Conservation (phyloP, 2,113 vertebrate species). For the Oreochromis spilurus region DNA sequence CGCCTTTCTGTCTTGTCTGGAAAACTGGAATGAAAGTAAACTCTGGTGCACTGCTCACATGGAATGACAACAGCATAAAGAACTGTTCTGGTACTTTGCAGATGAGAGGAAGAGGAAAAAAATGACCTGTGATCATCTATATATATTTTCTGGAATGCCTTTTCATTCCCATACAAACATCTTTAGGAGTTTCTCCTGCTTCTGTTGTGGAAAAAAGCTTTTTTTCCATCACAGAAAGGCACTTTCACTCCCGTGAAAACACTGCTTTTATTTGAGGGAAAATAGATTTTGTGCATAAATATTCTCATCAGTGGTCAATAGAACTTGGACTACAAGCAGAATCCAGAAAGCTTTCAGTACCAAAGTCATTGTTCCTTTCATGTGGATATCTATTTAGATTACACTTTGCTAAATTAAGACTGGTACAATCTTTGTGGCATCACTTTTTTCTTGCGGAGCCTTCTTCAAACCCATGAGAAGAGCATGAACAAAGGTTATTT, state of each 20-base stretch:
- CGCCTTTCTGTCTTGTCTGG: background rate
- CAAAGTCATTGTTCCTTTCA: background rate
- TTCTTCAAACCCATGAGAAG: background rate
- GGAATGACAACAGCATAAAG: background rate
- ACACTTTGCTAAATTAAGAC: background rate
- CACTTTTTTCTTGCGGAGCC: background rate
- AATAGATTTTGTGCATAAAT: background rate
- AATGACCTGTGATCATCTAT: background rate
- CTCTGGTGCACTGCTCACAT: slow-evolving; percentile 4
- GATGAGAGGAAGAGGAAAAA: slow-evolving; percentile 1
- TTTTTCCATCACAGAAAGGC: slow-evolving; percentile 43
- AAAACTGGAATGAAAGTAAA: slow-evolving; percentile 5
- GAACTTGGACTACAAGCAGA: background rate
- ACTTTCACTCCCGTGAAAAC: slow-evolving; percentile 43
- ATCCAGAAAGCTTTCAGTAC: background rate
- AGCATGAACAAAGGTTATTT: background rate
- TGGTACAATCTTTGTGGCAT: background rate
- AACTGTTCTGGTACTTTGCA: background rate
- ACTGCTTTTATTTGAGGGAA: slow-evolving; percentile 3
- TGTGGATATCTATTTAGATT: background rate
- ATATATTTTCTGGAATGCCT: slow-evolving; percentile 24
- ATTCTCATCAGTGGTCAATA: background rate
- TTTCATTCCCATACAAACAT: slow-evolving; percentile 44
- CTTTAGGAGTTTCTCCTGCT: slow-evolving; percentile 47
- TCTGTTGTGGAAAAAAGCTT: slow-evolving; percentile 40